These are phyloP conservation scores for Mesocentrotus franciscanus DNA, from an alignment of 53 echinoderm and acorn worm genomes.

Conservation along the genomic window DNA sequence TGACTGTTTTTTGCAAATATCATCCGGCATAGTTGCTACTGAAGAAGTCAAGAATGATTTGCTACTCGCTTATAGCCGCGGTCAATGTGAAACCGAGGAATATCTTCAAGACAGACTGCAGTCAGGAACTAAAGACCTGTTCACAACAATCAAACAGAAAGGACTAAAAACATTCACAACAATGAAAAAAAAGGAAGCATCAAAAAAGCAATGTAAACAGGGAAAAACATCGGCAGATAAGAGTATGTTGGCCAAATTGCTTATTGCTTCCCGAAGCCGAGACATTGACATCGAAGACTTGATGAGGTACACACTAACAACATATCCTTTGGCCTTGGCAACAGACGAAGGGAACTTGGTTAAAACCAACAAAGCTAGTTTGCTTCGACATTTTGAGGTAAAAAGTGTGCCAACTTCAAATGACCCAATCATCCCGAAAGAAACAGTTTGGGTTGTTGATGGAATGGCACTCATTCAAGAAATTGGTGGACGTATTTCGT, in stretches of 20 bases:
- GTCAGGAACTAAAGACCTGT: background rate
- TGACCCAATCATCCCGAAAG: background rate
- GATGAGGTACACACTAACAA: conserved; percentile 31
- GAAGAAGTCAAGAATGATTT: background rate
- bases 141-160: background rate
- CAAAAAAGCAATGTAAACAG: too few species aligned
- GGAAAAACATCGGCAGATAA: conserved; percentile 5
- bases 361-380: conserved; percentile 78
- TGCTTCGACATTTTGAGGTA: conserved; percentile 61
- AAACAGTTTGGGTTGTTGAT: conserved; percentile 70
- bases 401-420: background rate
- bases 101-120: background rate
- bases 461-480: conserved; percentile 77
- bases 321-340: conserved; percentile 63
- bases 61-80: background rate
- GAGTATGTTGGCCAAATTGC: conserved; percentile 55
- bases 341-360: conserved; percentile 65
- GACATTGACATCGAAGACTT: conserved; percentile 31
- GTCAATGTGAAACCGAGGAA: background rate
- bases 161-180: background rate
- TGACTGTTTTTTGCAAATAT: background rate
- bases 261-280: conserved; percentile 30
- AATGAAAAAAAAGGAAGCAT: too few species aligned
- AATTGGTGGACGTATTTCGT: conserved; percentile 21
- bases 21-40: background rate